Conservation (phyloP, 2,113 vertebrate species). For the Carassius auratus region DNA sequence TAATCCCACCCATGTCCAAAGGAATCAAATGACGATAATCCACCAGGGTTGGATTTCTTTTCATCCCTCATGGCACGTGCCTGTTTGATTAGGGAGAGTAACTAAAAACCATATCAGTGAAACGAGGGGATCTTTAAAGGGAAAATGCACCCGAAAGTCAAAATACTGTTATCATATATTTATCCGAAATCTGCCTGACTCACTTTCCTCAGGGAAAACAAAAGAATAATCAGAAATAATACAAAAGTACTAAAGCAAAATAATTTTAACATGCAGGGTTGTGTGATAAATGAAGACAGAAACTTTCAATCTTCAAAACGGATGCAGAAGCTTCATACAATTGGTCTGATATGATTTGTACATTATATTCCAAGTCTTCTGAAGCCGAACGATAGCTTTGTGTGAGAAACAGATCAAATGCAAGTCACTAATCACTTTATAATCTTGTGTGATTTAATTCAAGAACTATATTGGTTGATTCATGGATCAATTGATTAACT, state of each 20-base stretch:
- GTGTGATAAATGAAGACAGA: neutral
- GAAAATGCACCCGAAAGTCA: neutral
- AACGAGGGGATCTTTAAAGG: neutral
- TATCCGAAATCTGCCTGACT: neutral
- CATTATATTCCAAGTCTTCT: neutral
- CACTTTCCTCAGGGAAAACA: neutral
- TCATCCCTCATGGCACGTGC: neutral
- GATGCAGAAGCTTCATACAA: neutral
- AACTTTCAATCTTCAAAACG: neutral
- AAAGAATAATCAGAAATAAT: neutral
- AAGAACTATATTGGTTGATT: neutral
- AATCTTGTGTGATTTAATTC: neutral
- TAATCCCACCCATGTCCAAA: slow-evolving; percentile 26
- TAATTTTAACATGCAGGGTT: neutral
- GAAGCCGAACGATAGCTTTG: neutral
- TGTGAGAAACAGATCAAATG: too few relatives aligned
- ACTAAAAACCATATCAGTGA: neutral
- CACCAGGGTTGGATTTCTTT: slow-evolving; percentile 13
- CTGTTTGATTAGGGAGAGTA: slow-evolving; percentile 17
- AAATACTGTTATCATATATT: neutral
- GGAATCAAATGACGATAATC: slow-evolving; percentile 27
- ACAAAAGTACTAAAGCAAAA: too few relatives aligned
- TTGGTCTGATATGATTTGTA: neutral
- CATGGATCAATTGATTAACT: neutral
- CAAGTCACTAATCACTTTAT: too few relatives aligned